Evolutionary conservation across 2,888 invertebrate species (phyloP), one percentile per base, ranked within the genome.

Genomic region (Tryphoninae sp.): DNA sequence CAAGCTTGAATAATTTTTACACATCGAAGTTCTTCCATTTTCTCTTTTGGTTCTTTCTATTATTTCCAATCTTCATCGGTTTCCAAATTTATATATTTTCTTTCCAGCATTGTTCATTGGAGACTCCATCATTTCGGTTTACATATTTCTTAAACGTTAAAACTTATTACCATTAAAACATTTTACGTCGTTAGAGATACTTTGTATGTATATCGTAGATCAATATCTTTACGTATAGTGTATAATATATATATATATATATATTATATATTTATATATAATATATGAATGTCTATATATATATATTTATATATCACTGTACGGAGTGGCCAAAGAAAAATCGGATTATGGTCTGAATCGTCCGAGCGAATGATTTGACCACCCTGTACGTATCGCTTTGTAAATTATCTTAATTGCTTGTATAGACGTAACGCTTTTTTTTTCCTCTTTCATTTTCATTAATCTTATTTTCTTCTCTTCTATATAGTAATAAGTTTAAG

Each of bases 401-500:
- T 87, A 85, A 86, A 86, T 80, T 85, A 85, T 77, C 84, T 84
- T 83, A 85, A 83, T 84, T 85, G 81, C 75, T 84, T 82, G 79
- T 84, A 84, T 84, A 83, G 81, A 84, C 84, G 78, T 85, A 83
- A 83, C 73, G 55, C 73, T 84, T 58, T 59, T 81, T 19, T 51
- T 4, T 2, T 22, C 2, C 33, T 58, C 58, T 19, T 45, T 16
- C n/a, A n/a, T 2, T 74, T 65, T n/a, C 33, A 59, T 67, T 61
- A 13, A 42, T 65, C 33, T 75, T 4, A 19, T 22, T 11, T 74
- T 65, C 11, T 45, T 59, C 61, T 61, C 13, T 58, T 65, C 23
- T 42, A 53, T 65, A 61, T 77, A 53, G 75, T 83, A 75, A 83
- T 89, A 89, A 88, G 82, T 88, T 88, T 89, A 90, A 89, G 87